Base-by-base conservation (phyloP, 2,888 invertebrate species). In the Cerceris ruficornis region DNA sequence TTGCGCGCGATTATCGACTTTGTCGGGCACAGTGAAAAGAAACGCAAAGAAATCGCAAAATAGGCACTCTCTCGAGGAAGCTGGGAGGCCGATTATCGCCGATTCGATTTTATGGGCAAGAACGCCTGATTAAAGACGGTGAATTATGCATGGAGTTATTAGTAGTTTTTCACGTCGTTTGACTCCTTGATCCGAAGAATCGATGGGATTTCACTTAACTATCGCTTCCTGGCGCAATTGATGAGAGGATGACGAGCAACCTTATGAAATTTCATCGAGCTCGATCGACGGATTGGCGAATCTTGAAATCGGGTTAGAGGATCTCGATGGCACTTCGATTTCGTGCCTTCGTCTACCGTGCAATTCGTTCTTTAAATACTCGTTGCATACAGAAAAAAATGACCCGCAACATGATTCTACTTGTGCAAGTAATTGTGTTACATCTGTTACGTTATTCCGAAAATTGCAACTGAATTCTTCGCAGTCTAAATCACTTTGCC, bases 61-160 rank as follows among this genome's bases (percentile, higher is more conserved):
- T 42, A 13, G 9, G 15, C 15, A 13, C 11, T 39, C 8, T 8
- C n/a, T 4, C 17, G 14, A 52, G 2, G 59, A 61, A 68, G 54
- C n/a, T n/a, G 49, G 41, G 8, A 15, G 14, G 55, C 14, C 66
- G 54, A 69, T 74, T 55, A 77, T 73, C 65, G 46, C 15, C 61
- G 66, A 60, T 13, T 46, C 14, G 9, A 46, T 2, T 11, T 52
- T 14, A 41, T 9, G 15, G 60, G 39, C 43, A 69, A 69, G 13
- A 60, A 60, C 54, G 13, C 28, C 43, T n/a, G 15, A 28, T 42
- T 54, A 52, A 58, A 42, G 42, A 42, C 14, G 55, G 66, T 77
- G 74, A 77, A 77, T 77, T 77, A 77, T 77, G 70, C 77, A 77
- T 77, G 46, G 52, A 14, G 14, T 50, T 52, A 77, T 75, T 75